Conservation (phyloP, 2,797 vertebrate genomes). For the Pangasius mekongensis region DNA sequence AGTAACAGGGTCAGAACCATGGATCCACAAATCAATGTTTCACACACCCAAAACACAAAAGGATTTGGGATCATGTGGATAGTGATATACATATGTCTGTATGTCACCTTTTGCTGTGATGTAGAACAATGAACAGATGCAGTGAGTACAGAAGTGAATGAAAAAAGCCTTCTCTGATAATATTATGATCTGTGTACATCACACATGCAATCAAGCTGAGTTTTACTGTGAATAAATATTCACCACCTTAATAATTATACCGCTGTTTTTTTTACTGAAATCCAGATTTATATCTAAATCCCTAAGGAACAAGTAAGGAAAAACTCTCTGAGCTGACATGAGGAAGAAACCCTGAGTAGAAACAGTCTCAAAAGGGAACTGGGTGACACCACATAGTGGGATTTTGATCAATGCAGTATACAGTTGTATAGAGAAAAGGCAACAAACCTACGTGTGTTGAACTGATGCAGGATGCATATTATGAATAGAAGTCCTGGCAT, state of each 20-base stretch:
- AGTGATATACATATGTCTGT: conserved; percentile 48
- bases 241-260: not conserved
- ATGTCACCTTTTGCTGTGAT: conserved; percentile 33
- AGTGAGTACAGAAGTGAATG: conserved; percentile 38
- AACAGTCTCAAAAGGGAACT: not conserved
- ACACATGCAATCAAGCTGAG: not conserved
- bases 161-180: conserved; percentile 23
- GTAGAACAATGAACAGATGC: conserved; percentile 22
- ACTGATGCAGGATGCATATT: not conserved
- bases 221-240: not conserved
- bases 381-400: not conserved
- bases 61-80: conserved; percentile 43
- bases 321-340: not conserved
- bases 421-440: not conserved
- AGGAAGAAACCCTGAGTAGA: not conserved
- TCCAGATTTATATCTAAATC: not conserved
- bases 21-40: conserved; percentile 74
- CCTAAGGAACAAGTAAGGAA: not conserved
- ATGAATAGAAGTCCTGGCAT: not conserved
- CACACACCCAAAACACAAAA: conserved; percentile 65
- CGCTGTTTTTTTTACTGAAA: not conserved
- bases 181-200: not conserved
- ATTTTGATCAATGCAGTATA: not conserved
- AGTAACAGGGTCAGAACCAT: conserved; percentile 69
- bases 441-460: not conserved